Base-by-base conservation (phyloP, 2,797 vertebrate species). In the Pangasius krempfi region DNA sequence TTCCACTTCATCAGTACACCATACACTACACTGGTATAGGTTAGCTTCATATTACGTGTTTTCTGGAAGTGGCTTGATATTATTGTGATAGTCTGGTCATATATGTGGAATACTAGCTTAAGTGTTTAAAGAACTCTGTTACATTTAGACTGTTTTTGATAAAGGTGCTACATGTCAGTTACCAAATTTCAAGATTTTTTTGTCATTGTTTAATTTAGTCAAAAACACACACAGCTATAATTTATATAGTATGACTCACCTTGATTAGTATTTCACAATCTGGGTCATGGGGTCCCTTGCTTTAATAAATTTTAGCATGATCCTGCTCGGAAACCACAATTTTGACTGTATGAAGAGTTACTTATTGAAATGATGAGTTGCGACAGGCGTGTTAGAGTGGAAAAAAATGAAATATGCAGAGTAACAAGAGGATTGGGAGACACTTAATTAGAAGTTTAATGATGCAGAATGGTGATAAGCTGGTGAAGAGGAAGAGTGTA, bases 381-480 rank as follows among this genome's bases (percentile, higher is more conserved):
- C 7, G 47, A 30, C 75, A 52, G 18, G 14, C 25, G 56, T 27
- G 8, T 58, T 16, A 27, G 22, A 27, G 22, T 0, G 10, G 33
- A 40, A 58, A 25, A 25, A 58, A 22, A 0, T 22, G 9, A 58
- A 25, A 37, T 30, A 25, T 27, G 12, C 56, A 60, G 79, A 60
- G 56, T 44, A 82, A 62, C 22, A 16, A 47, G 82, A 64, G 40
- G 47, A 72, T 56, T 37, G 18, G 62, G 64, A 85, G 72, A 54
- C 47, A 70, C 83, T 52, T 70, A 44, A 86, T 44, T 60, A 60
- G 37, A 47, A 47, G 68, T 58, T 44, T 18, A 76, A 76, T 8
- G 37, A 62, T 86, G 70, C 25, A 86, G 50, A 75, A 75, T 73
- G 20, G 30, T n/a, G 52, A 73, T 58, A 73, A 58, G 33, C 70